Percentiles rank a stretch among this genome's conserved stretches.
phyloP scores from a whole-genome alignment of 1,140 invertebrate species.

The Eueides isabella region DNA sequence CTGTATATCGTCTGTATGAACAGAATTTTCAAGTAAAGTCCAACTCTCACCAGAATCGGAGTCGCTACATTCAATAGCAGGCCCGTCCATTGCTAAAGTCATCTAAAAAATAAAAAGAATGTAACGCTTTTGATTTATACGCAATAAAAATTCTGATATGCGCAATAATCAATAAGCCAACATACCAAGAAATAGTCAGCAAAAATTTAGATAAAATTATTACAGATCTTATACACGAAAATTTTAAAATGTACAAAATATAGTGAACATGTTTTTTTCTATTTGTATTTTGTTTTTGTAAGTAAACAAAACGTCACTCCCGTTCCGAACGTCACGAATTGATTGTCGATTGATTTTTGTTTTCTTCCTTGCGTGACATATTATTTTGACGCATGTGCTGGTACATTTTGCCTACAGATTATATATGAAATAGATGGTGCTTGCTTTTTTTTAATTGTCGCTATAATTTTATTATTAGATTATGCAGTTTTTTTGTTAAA shows the following conservation, averaged over 20 bases:
- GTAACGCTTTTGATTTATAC: not conserved
- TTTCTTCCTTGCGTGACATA: not conserved
- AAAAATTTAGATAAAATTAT: not conserved
- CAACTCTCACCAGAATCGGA: constrained; percentile 76
- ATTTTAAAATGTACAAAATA: constrained; percentile 11
- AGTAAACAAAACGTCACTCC: constrained; percentile 32
- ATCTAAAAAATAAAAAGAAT: constrained; percentile 4
- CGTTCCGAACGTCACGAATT: constrained; percentile 16
- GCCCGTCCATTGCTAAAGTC: constrained; percentile 61
- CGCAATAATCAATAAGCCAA: not conserved
- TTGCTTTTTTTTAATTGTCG: too few relatives aligned
- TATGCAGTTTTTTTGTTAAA: too few relatives aligned
- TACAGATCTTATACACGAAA: not conserved
- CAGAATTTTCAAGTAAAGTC: constrained; percentile 64
- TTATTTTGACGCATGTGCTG: not conserved
- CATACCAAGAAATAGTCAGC: not conserved
- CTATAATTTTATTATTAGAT: too few relatives aligned
- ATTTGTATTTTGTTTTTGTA: constrained; percentile 34
- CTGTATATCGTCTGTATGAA: constrained; percentile 51
- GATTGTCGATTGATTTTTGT: constrained; percentile 54
- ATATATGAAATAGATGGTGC: not conserved
- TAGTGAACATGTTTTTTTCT: constrained; percentile 26
- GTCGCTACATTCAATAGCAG: constrained; percentile 66
- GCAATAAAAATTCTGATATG: constrained; percentile 5
- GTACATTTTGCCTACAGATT: not conserved